Evolutionary conservation across 2,888 invertebrate species (phyloP), one percentile per base, ranked within the genome.

Genomic region (Cerastis rubricosa): DNA sequence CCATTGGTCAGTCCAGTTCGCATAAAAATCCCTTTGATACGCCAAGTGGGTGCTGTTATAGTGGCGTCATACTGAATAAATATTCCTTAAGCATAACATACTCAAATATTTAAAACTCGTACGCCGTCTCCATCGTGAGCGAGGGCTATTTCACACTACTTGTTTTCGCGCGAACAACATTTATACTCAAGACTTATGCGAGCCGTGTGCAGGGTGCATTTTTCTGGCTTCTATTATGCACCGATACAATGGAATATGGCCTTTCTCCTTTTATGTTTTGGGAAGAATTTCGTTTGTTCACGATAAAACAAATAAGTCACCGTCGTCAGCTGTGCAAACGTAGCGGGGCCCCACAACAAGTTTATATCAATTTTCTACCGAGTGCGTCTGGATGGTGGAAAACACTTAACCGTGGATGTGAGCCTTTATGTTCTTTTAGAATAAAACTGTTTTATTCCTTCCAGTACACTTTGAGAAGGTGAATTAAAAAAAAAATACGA

Each of bases 291-390:
- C 73, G 87, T 85, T 87, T 87, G 88, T 83, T 49, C 57, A 17
- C n/a, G 45, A 81, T 74, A 88, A 90, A 91, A 90, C 89, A 93
- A 94, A 95, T 93, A 95, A 93, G 94, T 94, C 93, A 92, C 87
- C 90, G 93, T 92, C 92, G 94, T 94, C 95, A 94, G 93, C 95
- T 95, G 94, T 91, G 91, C 92, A 94, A 95, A 94, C 94, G 91
- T 91, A 91, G 92, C 91, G 91, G 85, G 89, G 87, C 89, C 92
- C 94, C 94, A 94, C 94, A 95, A 95, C 94, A 95, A 94, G 95
- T 96, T 96, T 96, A 94, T 95, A 95, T 95, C 95, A 96, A 96
- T 96, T 96, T 96, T 96, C 96, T 92, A 91, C 94, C 90, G 93
- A 95, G 94, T 96, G 96, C 94, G 94, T 95, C 95, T 95, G 94